Evolutionary conservation across 2,888 invertebrate species (phyloP).

Genomic region (Andrena hattorfiana): DNA sequence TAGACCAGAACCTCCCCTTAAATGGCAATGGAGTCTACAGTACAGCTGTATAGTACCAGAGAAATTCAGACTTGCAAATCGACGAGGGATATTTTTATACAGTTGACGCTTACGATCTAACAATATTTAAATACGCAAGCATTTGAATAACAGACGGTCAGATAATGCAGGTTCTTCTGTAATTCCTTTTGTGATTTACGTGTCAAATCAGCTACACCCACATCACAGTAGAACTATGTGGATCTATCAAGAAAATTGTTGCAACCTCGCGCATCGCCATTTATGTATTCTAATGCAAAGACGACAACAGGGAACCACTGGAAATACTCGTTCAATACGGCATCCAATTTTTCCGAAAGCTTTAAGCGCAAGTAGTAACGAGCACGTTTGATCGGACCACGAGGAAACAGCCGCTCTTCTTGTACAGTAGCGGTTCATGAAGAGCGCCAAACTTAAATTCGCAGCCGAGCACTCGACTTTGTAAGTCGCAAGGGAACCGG

Average conservation of each 20-base stretch:
- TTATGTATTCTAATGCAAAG: not conserved
- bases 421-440: slow-evolving; percentile 45
- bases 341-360: slow-evolving; percentile 57
- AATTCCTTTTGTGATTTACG: too few species aligned
- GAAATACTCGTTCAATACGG: slow-evolving; percentile 1
- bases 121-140: too few species aligned
- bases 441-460: slow-evolving; percentile 71
- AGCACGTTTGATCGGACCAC: slow-evolving; percentile 49
- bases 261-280: not conserved
- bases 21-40: too few species aligned
- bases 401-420: slow-evolving; percentile 46
- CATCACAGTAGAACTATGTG: too few species aligned
- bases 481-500: slow-evolving; percentile 50
- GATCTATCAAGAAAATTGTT: not conserved
- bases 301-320: not conserved
- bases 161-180: too few species aligned
- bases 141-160: too few species aligned
- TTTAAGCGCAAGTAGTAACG: slow-evolving; percentile 45
- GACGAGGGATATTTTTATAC: too few species aligned
- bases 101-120: too few species aligned
- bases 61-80: too few species aligned
- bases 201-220: too few species aligned
- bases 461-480: slow-evolving; percentile 52
- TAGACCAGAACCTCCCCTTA: too few species aligned
- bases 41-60: too few species aligned